Evolutionary conservation across 2,888 invertebrate species (phyloP).

Genomic region (Drosophila demipolita): DNA sequence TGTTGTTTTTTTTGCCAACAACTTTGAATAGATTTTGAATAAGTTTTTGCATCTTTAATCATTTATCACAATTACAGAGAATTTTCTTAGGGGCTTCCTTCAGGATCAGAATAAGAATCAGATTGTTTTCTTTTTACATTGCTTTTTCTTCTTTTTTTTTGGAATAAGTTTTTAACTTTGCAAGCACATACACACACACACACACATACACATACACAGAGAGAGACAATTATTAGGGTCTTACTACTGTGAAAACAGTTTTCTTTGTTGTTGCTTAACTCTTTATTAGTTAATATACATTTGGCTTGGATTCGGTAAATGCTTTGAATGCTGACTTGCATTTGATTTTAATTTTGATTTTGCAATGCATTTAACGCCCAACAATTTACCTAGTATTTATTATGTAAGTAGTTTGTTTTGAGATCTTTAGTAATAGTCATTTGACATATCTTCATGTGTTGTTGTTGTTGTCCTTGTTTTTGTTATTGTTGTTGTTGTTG

Average conservation of each 20-base stretch:
- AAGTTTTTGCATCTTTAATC: conserved; percentile 19
- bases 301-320: conserved; percentile 56
- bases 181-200: conserved; percentile 39
- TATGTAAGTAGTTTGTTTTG: conserved; percentile 9
- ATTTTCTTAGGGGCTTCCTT: conserved; percentile 54
- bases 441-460: conserved; percentile 40
- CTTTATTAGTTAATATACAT: conserved; percentile 8
- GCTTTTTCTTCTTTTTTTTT: not conserved
- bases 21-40: conserved; percentile 26
- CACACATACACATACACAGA: conserved; percentile 26
- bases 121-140: conserved; percentile 50
- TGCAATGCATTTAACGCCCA: conserved; percentile 59
- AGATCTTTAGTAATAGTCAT: conserved; percentile 29
- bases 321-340: conserved; percentile 47
- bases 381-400: conserved; percentile 8
- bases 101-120: conserved; percentile 34
- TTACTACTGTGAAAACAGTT: conserved; percentile 40
- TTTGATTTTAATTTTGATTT: conserved; percentile 68
- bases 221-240: conserved; percentile 1
- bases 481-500: conserved; percentile 8
- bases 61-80: conserved; percentile 68
- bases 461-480: not conserved
- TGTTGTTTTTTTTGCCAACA: conserved; percentile 19
- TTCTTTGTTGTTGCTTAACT: not conserved
- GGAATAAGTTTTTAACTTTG: conserved; percentile 36